A percentile compares a stretch with the other conserved stretches of the same genome.
Evolutionary conservation across 53 echinoderm and acorn worm species (phyloP).

Genomic region (Astropecten irregularis): DNA sequence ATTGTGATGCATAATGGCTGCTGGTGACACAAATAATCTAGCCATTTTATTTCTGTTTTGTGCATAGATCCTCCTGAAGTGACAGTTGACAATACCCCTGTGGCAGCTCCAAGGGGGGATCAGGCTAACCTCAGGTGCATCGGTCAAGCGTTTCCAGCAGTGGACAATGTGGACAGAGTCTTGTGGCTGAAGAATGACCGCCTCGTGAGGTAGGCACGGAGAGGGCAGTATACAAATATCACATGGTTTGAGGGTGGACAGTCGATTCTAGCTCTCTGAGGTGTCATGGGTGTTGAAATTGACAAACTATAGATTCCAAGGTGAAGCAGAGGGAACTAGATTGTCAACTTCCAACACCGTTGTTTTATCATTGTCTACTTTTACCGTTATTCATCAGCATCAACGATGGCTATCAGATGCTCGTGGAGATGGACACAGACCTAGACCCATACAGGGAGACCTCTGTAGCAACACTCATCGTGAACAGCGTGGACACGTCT

Average conservation of each 20-base stretch:
- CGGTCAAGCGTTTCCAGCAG: constrained; percentile 42
- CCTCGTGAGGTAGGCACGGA: background rate
- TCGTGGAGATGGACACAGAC: constrained; percentile 7
- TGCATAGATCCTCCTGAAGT: constrained; percentile 39
- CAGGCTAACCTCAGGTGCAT: constrained; percentile 25
- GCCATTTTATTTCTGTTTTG: no score
- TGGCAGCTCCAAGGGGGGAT: background rate
- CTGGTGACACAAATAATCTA: no score
- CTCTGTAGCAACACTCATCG: constrained; percentile 19
- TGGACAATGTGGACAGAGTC: constrained; percentile 4
- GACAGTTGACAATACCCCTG: background rate
- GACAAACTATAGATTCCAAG: no score
- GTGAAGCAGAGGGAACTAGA: no score
- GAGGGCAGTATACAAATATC: no score
- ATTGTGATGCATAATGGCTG: no score
- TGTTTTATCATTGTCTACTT: no score
- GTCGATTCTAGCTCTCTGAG: no score
- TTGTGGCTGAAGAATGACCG: constrained; percentile 4
- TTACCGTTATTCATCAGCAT: background rate
- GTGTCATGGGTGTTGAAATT: no score
- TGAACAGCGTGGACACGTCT: constrained; percentile 4
- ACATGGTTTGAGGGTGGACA: no score
- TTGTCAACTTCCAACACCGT: no score
- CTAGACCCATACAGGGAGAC: constrained; percentile 53
- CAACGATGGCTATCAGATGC: constrained; percentile 19